Evolutionary conservation across 2,113 vertebrate genomes (phyloP).

Genomic region (Zonotrichia leucophrys): DNA sequence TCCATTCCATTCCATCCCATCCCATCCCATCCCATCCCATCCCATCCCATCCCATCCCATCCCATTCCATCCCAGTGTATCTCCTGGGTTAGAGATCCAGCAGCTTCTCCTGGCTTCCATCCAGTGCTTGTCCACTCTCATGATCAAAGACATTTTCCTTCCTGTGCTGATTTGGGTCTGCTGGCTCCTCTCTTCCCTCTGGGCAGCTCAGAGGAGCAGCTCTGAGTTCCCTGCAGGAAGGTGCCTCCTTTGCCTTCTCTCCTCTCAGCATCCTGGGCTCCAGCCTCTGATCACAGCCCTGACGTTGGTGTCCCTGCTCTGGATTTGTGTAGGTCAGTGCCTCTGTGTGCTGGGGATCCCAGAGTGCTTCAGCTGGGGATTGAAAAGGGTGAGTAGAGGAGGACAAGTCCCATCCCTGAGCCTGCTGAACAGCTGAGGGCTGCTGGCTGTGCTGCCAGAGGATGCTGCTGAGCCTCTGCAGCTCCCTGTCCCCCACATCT

Average conservation of each 20-base stretch:
- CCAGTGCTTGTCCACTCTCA: not conserved
- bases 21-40: not conserved
- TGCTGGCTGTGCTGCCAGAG: not conserved
- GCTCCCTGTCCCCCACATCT: not conserved
- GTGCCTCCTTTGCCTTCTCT: not conserved
- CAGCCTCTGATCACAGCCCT: not conserved
- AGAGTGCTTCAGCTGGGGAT: not conserved
- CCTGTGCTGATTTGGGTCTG: not conserved
- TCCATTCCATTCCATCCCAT: not conserved
- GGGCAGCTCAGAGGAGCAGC: not conserved
- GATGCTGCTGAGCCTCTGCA: not conserved
- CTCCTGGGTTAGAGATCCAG: not conserved
- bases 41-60: not conserved
- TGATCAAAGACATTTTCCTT: not conserved
- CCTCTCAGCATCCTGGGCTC: not conserved
- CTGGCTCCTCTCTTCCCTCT: not conserved
- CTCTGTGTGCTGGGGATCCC: not conserved
- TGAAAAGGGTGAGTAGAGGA: not conserved
- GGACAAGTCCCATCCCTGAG: not conserved
- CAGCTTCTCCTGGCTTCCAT: not conserved
- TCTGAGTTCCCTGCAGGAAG: not conserved
- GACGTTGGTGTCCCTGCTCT: not conserved
- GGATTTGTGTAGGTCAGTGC: not conserved
- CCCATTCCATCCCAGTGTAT: not conserved
- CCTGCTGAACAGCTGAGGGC: not conserved